These are phyloP conservation scores for Drosophila tripunctata DNA, from an alignment of 2,888 invertebrate species.

Conservation along the genomic window DNA sequence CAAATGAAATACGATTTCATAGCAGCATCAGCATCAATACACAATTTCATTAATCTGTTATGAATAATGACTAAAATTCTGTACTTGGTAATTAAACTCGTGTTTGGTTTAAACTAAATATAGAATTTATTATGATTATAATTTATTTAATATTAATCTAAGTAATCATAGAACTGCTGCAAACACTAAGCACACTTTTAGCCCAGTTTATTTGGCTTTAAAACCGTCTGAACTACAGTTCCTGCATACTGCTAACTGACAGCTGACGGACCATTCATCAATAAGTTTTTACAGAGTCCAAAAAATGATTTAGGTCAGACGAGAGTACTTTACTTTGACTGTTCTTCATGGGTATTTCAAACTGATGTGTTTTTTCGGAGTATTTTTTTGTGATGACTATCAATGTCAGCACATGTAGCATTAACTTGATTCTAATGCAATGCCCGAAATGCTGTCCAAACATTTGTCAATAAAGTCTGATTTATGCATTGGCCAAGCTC, in stretches of 20 bases:
- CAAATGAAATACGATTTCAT: not conserved
- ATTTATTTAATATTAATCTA: too few relatives aligned
- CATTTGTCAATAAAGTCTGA: slow-evolving; percentile 21
- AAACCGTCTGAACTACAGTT: not conserved
- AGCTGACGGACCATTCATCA: slow-evolving; percentile 26
- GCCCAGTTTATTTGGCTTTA: slow-evolving; percentile 6
- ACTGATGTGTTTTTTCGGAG: not conserved
- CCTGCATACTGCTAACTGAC: slow-evolving; percentile 16
- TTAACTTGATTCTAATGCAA: slow-evolving; percentile 33
- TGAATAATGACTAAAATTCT: slow-evolving; percentile 1
- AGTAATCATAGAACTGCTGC: not conserved
- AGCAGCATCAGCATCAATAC: not conserved
- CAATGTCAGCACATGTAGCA: slow-evolving; percentile 22
- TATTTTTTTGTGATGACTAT: slow-evolving; percentile 8
- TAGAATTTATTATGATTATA: too few relatives aligned
- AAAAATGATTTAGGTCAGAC: slow-evolving; percentile 13
- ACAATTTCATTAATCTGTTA: slow-evolving; percentile 3
- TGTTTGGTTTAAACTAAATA: too few relatives aligned
- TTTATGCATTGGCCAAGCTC: slow-evolving; percentile 26
- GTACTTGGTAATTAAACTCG: too few relatives aligned
- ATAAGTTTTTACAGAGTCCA: slow-evolving; percentile 22
- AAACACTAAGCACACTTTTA: not conserved
- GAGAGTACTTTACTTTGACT: not conserved
- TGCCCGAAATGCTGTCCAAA: slow-evolving; percentile 21
- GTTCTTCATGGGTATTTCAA: not conserved